Evolutionary conservation across 2,113 vertebrate species (phyloP).

Genomic region (Neolamprologus toae): DNA sequence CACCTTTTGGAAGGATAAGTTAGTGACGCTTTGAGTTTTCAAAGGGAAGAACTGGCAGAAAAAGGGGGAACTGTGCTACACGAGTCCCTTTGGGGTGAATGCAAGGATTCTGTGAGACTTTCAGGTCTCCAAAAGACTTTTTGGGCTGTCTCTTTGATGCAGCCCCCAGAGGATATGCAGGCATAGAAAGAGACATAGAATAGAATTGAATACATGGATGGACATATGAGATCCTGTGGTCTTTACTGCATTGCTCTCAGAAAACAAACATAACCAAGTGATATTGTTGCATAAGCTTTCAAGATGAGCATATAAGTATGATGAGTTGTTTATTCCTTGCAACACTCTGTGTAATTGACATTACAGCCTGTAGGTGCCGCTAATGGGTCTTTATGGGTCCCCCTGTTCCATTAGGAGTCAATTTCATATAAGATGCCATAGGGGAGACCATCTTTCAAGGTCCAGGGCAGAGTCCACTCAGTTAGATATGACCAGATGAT

Average conservation of each 20-base stretch:
- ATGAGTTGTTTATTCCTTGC: not conserved
- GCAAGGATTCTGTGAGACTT: not conserved
- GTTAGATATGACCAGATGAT: constrained; percentile 18
- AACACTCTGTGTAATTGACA: not conserved
- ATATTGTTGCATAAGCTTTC: not conserved
- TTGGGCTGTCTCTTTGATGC: not conserved
- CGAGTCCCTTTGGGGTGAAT: not conserved
- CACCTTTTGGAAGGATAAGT: not conserved
- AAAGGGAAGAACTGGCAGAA: not conserved
- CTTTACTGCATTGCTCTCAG: not conserved
- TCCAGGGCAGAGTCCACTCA: not conserved
- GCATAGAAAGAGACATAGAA: not conserved
- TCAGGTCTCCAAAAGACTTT: not conserved
- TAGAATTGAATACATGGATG: not conserved
- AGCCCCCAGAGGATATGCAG: not conserved
- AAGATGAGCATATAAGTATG: not conserved
- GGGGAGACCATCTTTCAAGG: not conserved
- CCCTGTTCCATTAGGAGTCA: constrained; percentile 24
- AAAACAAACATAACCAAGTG: not conserved
- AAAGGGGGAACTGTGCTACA: not conserved
- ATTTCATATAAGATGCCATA: not conserved
- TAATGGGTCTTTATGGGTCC: not conserved
- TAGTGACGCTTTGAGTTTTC: not conserved
- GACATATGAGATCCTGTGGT: not conserved
- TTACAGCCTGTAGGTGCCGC: not conserved